A percentile compares a stretch with the other conserved stretches of the same genome.
Evolutionary conservation across 1,140 invertebrate species (phyloP).

Genomic region (Brachionus plicatilis): DNA sequence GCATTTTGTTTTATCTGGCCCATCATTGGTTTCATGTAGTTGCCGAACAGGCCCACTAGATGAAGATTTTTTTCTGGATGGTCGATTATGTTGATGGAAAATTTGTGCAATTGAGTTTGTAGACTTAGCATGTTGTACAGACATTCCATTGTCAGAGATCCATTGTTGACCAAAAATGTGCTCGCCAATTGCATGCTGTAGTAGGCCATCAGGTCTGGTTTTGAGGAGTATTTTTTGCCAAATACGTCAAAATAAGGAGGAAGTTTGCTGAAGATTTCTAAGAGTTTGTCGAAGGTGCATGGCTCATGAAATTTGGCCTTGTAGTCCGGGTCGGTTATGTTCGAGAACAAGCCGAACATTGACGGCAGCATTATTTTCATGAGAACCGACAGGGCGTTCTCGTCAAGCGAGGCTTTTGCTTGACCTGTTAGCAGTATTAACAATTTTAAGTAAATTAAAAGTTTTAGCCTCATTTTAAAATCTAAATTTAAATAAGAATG

Average conservation of each 20-base stretch:
- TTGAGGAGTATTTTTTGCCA: not conserved
- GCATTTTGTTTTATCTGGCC: constrained; percentile 26
- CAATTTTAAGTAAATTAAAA: not conserved
- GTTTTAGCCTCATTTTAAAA: constrained; percentile 6
- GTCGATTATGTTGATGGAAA: constrained; percentile 29
- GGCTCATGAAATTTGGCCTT: constrained; percentile 21
- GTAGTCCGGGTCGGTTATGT: constrained; percentile 12
- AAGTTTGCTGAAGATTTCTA: constrained; percentile 32
- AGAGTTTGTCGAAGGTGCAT: constrained; percentile 9
- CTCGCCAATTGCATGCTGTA: constrained; percentile 39
- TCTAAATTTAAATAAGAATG: not conserved
- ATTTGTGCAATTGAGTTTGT: not conserved
- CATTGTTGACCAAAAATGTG: constrained; percentile 31
- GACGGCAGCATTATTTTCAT: constrained; percentile 32
- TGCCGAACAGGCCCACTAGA: constrained; percentile 19
- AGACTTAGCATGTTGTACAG: constrained; percentile 39
- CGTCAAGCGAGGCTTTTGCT: not conserved
- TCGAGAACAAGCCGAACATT: constrained; percentile 30
- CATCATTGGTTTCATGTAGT: constrained; percentile 38
- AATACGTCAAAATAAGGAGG: constrained; percentile 34
- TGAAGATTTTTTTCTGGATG: constrained; percentile 4
- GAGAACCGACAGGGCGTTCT: not conserved
- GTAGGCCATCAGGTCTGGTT: constrained; percentile 17
- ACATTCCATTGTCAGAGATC: constrained; percentile 33
- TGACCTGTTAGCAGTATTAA: not conserved